Evolutionary conservation across 2,888 invertebrate species (phyloP), one percentile per base, ranked within the genome.

Genomic region (Pherbina coryleti): DNA sequence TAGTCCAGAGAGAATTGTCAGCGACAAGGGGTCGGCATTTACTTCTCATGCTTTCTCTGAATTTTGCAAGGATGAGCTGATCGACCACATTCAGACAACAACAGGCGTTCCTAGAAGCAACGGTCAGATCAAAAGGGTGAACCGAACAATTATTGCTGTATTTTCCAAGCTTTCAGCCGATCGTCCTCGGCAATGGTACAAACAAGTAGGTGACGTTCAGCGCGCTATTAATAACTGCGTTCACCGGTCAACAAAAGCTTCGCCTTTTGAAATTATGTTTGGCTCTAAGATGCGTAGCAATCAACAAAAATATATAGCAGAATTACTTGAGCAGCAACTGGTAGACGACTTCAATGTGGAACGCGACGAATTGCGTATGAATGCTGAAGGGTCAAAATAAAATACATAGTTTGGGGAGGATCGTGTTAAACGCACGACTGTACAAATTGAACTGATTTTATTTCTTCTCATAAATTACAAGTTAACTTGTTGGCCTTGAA

Each of bases 11-110:
- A 60, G 76, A 31, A 62, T 77, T 17, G 62, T 79, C 5, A 79
- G 70, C n/a, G 77, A 79, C 25, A 77, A 53, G 31, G 77, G 73
- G 1, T 8, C 74, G 14, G 76, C 74, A 2, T 79, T 76, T 55
- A 70, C 69, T n/a, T n/a, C n/a, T n/a, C n/a, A n/a, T n/a, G n/a
- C n/a, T n/a, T n/a, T n/a, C n/a, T n/a, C n/a, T n/a, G 22, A 37
- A 3, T 76, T 62, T 55, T 76, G 69, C 31, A 62, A 14, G 3
- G 17, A 14, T 1, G 5, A 44, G 14, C 19, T 19, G n/a, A 76
- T 78, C 17, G 44, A 75, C 8, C 75, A 78, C 25, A 11, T 70
- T 22, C 31, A 75, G 7, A 66, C 22, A 71, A 78, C 78, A 22
- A 71, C 64, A 8, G 70, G 70, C 3, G 49, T 62, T 19, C 62